phyloP scores from a whole-genome alignment of 2,113 vertebrate genomes.

The Odocoileus hemionus region DNA sequence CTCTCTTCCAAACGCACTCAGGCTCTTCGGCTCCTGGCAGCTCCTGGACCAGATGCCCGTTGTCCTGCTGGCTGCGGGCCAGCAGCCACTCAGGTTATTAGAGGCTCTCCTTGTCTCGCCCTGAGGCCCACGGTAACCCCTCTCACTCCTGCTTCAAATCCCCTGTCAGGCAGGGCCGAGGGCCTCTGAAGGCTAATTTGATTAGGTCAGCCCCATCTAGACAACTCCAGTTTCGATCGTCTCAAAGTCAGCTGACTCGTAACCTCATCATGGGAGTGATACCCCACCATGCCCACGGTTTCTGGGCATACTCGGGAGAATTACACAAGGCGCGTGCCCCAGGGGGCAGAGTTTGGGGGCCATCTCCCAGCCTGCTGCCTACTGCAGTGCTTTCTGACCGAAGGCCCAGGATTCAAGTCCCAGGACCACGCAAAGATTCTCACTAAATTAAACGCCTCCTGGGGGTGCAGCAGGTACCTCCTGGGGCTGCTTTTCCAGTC shows the following conservation, averaged over 20 bases:
- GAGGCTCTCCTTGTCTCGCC: not conserved
- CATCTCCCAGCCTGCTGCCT: not conserved
- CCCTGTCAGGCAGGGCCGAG: not conserved
- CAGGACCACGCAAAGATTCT: not conserved
- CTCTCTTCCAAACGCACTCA: not conserved
- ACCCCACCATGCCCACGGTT: not conserved
- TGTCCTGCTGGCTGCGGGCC: not conserved
- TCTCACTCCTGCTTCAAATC: not conserved
- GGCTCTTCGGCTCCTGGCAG: not conserved
- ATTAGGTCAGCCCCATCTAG: not conserved
- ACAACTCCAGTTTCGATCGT: not conserved
- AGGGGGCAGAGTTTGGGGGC: not conserved
- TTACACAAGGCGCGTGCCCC: not conserved
- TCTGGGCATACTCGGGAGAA: not conserved
- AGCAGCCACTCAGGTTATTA: not conserved
- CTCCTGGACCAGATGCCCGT: not conserved
- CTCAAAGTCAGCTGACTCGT: not conserved
- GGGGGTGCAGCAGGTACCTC: not conserved
- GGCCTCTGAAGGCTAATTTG: not conserved
- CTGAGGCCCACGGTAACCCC: rapidly evolving
- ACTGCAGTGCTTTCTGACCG: not conserved
- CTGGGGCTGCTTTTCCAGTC: not conserved
- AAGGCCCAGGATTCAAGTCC: not conserved
- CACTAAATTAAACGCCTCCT: not conserved
- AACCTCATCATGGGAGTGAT: not conserved